Conservation (phyloP, 2,113 vertebrate genomes). For the Pachycephala philippinensis region DNA sequence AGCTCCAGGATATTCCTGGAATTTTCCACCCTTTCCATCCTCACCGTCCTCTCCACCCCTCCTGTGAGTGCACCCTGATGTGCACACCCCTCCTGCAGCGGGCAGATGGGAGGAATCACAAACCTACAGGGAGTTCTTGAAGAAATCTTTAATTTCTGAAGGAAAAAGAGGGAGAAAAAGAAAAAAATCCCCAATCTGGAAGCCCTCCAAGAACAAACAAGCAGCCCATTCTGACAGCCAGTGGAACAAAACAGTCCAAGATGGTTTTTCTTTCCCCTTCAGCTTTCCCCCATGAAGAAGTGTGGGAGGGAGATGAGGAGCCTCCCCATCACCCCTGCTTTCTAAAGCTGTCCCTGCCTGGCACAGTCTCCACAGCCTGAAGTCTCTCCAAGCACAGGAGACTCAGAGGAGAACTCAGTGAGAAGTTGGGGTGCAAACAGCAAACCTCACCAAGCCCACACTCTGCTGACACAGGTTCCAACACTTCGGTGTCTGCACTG, state of each 20-base stretch:
- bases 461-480: neutral
- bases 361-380: neutral
- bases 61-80: fast-evolving
- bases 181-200: neutral
- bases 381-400: neutral
- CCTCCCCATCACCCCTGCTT: neutral
- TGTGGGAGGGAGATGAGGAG: neutral
- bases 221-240: neutral
- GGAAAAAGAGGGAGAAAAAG: neutral
- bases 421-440: neutral
- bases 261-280: neutral
- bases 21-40: neutral
- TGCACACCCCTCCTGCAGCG: neutral
- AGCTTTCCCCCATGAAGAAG: neutral
- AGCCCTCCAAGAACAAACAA: slow-evolving; percentile 6
- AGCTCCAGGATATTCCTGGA: neutral
- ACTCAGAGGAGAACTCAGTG: neutral
- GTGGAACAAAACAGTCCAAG: neutral
- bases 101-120: neutral
- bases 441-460: neutral
- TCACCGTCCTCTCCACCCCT: neutral
- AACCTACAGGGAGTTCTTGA: neutral
- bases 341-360: neutral
- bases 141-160: neutral
- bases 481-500: neutral